Base-by-base conservation (phyloP, 1,140 invertebrate genomes). In the Magallana ariakensis region DNA sequence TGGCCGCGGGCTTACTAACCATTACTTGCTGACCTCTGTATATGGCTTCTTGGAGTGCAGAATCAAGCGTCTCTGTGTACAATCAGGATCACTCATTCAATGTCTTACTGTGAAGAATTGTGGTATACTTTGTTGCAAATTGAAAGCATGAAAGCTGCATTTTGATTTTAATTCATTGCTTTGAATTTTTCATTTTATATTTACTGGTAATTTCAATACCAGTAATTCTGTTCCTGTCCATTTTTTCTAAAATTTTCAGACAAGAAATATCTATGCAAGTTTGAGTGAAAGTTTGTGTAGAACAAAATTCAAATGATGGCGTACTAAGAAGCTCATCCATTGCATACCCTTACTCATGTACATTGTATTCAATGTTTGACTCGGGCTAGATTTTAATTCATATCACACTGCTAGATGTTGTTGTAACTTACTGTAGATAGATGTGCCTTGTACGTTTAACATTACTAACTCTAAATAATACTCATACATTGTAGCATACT, bases 11-110 rank as follows among this genome's bases (percentile, higher is more conserved):
- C 80, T 82, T 84, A 19, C 60, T 84, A 54, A 46, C 54, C 15
- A n/a, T 8, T 56, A 54, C 6, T 55, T n/a, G 46, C 80, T 82
- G 46, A 83, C 54, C 10, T 84, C 55, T 58, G n/a, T 60, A 16
- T 84, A 60, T 84, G 46, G 19, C 46, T 84, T 60, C n/a, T 84
- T 60, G 46, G 46, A 58, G 83, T 84, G 19, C 60, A 66, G 83
- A 66, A 22, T 62, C 62, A 84, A 82, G 26, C 26, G 26, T 56
- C 56, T 56, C 81, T 56, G 53, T 56, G 53, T 11, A 9, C 10
- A 56, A 56, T 19, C 53, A 80, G 26, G 26, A 46, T 33, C 62
- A 66, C 62, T 66, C 7, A 16, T 53, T 33, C 16, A 53, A 16
- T 80, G 11, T 80, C 13, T 15, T 54, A 26, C 54, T n/a, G 10